These are phyloP conservation scores for Telenomus remus DNA, from an alignment of 1,140 invertebrate genomes.

Conservation along the genomic window DNA sequence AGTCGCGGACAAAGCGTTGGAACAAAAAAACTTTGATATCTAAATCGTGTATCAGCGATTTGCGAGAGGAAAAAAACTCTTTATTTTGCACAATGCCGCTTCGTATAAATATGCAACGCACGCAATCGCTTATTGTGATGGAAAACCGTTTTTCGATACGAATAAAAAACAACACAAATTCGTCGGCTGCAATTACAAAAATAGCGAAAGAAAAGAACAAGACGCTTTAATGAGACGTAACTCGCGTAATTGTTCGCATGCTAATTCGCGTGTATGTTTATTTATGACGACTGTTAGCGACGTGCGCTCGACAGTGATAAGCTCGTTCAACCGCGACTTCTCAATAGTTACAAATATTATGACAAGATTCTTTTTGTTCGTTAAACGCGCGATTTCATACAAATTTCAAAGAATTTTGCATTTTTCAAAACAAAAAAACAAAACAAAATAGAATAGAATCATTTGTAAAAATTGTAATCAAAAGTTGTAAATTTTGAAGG, in stretches of 20 bases:
- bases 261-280: conserved; percentile 24
- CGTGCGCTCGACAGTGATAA: conserved; percentile 8
- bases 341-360: conserved; percentile 30
- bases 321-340: conserved; percentile 16
- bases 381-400: conserved; percentile 14
- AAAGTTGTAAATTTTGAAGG: too few relatives aligned
- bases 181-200: background rate
- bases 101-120: conserved; percentile 5
- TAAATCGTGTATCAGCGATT: too few relatives aligned
- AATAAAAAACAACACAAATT: conserved; percentile 6
- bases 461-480: too few relatives aligned
- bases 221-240: conserved; percentile 14
- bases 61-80: background rate
- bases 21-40: too few relatives aligned
- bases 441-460: too few relatives aligned
- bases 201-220: background rate
- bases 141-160: conserved; percentile 21
- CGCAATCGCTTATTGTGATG: conserved; percentile 9
- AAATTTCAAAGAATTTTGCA: too few relatives aligned
- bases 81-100: conserved; percentile 5
- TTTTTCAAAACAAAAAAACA: too few relatives aligned
- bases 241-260: conserved; percentile 24
- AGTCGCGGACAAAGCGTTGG: too few relatives aligned
- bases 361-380: conserved; percentile 18
- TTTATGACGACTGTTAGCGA: conserved; percentile 21